These are phyloP conservation scores for Cheilosia vernalis DNA, from an alignment of 2,888 invertebrate genomes.

Conservation along the genomic window DNA sequence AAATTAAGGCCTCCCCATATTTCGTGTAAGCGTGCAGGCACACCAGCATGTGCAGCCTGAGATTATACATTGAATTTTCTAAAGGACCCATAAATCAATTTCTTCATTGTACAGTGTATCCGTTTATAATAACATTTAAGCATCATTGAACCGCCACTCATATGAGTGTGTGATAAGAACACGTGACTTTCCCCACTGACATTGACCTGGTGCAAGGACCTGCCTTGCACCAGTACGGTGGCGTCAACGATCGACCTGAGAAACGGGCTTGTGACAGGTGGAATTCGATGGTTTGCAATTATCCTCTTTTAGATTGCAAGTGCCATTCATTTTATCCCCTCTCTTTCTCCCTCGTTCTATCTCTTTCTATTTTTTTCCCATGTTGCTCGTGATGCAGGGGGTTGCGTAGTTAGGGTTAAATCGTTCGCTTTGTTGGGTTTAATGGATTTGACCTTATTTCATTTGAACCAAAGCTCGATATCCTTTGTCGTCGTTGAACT, in stretches of 20 bases:
- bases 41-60: background rate
- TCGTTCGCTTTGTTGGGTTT: slow-evolving; percentile 59
- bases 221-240: background rate
- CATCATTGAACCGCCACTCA: slow-evolving; percentile 15
- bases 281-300: slow-evolving; percentile 63
- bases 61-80: slow-evolving; percentile 19
- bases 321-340: slow-evolving; percentile 27
- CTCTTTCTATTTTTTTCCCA: too few species aligned
- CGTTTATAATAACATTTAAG: slow-evolving; percentile 37
- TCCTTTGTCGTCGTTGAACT: slow-evolving; percentile 64
- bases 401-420: slow-evolving; percentile 26
- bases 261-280: slow-evolving; percentile 50
- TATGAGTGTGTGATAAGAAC: background rate
- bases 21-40: background rate
- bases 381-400: background rate
- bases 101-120: background rate
- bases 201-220: slow-evolving; percentile 62
- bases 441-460: slow-evolving; percentile 67
- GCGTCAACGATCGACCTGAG: background rate
- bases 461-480: slow-evolving; percentile 54
- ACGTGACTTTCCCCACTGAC: slow-evolving; percentile 12
- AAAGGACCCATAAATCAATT: slow-evolving; percentile 54
- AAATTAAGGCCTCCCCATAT: background rate
- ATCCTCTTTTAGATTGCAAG: slow-evolving; percentile 54
- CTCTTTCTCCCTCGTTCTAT: background rate